Conservation (phyloP, 1,140 invertebrate genomes). For the Steinernema feltiae region DNA sequence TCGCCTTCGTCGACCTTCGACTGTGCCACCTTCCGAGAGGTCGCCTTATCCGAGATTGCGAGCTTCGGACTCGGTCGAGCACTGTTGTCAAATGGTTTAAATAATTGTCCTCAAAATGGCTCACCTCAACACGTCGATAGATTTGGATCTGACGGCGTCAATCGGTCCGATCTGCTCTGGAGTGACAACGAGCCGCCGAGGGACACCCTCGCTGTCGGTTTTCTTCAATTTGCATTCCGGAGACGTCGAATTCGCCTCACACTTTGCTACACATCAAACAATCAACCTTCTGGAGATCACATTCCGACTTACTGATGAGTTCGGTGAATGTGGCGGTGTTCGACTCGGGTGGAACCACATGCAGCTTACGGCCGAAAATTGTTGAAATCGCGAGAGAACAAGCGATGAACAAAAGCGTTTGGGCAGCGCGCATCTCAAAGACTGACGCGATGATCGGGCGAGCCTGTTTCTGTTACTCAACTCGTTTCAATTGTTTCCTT, state of each 20-base stretch:
- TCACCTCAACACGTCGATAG: background rate
- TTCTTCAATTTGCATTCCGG: background rate
- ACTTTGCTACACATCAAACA: background rate
- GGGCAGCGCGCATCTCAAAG: background rate
- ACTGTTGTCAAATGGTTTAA: background rate
- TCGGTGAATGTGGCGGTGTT: background rate
- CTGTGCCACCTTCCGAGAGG: background rate
- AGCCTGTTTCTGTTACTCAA: background rate
- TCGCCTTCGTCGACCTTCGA: background rate
- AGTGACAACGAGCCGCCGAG: background rate
- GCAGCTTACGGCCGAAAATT: background rate
- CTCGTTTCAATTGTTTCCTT: background rate
- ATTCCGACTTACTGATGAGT: background rate
- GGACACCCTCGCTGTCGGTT: conserved; percentile 3
- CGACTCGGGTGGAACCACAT: background rate
- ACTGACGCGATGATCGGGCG: background rate
- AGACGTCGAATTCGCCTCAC: background rate
- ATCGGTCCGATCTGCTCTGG: background rate
- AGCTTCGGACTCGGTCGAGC: background rate
- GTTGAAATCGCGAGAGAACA: background rate
- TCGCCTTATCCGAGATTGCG: background rate
- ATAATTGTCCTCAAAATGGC: background rate
- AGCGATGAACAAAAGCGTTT: background rate
- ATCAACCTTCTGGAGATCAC: background rate
- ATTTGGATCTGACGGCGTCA: background rate